Evolutionary conservation across 2,797 vertebrate species (phyloP), one percentile per base, ranked within the genome.

Genomic region (Prionace glauca): DNA sequence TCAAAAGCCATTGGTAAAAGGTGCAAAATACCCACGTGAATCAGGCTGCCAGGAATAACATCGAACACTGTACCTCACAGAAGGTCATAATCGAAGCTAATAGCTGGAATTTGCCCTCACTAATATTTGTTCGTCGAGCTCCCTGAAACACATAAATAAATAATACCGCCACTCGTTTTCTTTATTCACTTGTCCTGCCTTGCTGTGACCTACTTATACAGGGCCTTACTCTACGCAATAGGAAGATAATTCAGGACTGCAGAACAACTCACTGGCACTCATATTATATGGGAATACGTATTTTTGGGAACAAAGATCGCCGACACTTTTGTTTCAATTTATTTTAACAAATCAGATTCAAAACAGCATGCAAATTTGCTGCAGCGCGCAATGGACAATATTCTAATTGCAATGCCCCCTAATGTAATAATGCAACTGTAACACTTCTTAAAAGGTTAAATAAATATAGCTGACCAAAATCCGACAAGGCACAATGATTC

Each of bases 181-280:
- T 65, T 67, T 60, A 91, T 91, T 91, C 60, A 91, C n/a, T 91
- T 65, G 88, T 50, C 60, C n/a, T 91, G 62, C 88, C 62, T 62
- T 62, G 29, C 88, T 91, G 88, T 67, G 88, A 91, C 88, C 88
- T 65, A 91, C 62, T 91, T 91, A 90, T 29, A 0, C 32, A 91
- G 3, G 65, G 20, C 60, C 60, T 91, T 65, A n/a, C 16, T 91
- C 88, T 22, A n/a, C 32, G 8, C n/a, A 62, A 20, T 26, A 88
- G 65, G 7, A 18, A 65, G 12, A 67, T 18, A n/a, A 91, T 36
- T 36, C 88, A 91, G 88, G 32, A 67, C 60, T 22, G 60, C 86
- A 88, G 86, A 1, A 88, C 26, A 88, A 88, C 9, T 56, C 56
- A 88, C 11, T 60, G 32, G 26, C 60, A 91, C 18, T 91, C 88